Evolutionary conservation across 2,888 invertebrate genomes (phyloP).

Genomic region (Rhagonycha fulva): DNA sequence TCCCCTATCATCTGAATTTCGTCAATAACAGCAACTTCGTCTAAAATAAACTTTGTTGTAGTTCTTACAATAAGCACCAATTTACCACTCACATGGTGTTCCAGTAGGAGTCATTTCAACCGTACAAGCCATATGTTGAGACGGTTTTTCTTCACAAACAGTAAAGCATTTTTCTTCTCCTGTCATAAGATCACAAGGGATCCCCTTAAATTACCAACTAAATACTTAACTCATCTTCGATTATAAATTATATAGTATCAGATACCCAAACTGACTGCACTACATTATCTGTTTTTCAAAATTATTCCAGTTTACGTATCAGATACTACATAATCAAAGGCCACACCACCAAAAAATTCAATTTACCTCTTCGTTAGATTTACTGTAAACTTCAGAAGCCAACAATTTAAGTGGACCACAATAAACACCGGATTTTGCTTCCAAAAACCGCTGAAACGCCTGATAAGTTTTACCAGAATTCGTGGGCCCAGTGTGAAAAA

Average conservation of each 20-base stretch:
- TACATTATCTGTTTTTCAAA: too few species aligned
- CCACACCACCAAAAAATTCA: neutral
- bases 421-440: conserved; percentile 91
- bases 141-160: conserved; percentile 68
- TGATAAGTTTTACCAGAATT: conserved; percentile 99
- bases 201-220: conserved; percentile 70
- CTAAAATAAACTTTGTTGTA: conserved; percentile 57
- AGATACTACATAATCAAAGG: too few species aligned
- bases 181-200: conserved; percentile 94
- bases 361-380: conserved; percentile 79
- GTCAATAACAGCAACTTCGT: conserved; percentile 97
- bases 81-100: conserved; percentile 68
- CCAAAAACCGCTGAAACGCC: conserved; percentile 86
- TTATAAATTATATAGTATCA: too few species aligned
- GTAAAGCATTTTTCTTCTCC: conserved; percentile 91
- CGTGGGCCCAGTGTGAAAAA: conserved; percentile 97
- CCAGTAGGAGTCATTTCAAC: conserved; percentile 96
- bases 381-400: conserved; percentile 92
- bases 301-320: too few species aligned
- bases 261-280: too few species aligned
- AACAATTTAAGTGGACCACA: conserved; percentile 96
- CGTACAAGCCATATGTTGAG: conserved; percentile 91
- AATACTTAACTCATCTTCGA: too few species aligned
- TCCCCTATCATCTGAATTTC: conserved; percentile 98
- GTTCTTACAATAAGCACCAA: neutral